These are phyloP conservation scores for Chiloscyllium plagiosum DNA, from an alignment of 2,113 vertebrate genomes.

Conservation along the genomic window DNA sequence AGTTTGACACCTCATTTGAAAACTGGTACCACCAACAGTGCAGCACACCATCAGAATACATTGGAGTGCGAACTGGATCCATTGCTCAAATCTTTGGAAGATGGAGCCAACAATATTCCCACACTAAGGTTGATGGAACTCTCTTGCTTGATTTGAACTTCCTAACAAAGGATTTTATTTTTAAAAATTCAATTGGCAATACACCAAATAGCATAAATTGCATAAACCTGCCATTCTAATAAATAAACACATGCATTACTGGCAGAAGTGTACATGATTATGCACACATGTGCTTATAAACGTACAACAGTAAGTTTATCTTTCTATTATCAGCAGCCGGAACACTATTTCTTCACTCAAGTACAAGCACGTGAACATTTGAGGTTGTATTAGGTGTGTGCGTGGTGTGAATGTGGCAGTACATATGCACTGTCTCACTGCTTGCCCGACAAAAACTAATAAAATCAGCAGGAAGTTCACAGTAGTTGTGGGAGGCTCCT, in stretches of 20 bases:
- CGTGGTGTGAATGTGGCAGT: not conserved
- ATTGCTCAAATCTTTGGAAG: not conserved
- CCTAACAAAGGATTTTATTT: not conserved
- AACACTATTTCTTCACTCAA: not conserved
- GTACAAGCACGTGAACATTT: not conserved
- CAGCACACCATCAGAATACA: too few relatives aligned
- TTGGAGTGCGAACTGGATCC: not conserved
- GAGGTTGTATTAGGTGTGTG: slow-evolving; percentile 10
- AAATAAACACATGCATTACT: not conserved
- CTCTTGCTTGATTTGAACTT: not conserved
- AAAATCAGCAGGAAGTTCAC: slow-evolving; percentile 6
- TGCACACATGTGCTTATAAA: not conserved
- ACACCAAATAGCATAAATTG: not conserved
- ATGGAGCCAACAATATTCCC: not conserved
- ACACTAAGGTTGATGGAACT: not conserved
- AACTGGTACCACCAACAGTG: too few relatives aligned
- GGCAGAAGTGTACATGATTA: not conserved
- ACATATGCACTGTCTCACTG: not conserved
- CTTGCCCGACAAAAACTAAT: not conserved
- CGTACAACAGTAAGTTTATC: not conserved
- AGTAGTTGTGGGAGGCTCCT: not conserved
- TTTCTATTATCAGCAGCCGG: not conserved
- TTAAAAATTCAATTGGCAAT: not conserved
- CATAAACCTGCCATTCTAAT: not conserved
- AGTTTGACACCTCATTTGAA: too few relatives aligned